Evolutionary conservation across 2,797 vertebrate species (phyloP).

Genomic region (Gastrophryne carolinensis): DNA sequence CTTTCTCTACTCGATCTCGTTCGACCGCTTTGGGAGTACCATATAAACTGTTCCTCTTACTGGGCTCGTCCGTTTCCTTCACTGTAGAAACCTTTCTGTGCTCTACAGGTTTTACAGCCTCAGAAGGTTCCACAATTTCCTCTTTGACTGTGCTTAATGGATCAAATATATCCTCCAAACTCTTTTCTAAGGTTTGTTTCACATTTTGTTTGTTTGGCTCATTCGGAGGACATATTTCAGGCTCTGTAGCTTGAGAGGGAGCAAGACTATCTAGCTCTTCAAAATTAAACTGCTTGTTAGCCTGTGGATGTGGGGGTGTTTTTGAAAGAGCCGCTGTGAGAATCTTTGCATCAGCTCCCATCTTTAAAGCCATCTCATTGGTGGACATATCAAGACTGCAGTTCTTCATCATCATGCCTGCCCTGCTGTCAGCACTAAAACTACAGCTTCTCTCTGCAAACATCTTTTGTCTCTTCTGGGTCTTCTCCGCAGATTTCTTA

Average conservation of each 20-base stretch:
- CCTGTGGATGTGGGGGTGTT: slow-evolving; percentile 61
- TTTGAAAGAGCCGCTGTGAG: slow-evolving; percentile 81
- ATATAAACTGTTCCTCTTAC: slow-evolving; percentile 70
- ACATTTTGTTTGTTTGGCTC: not conserved
- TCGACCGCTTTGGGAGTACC: slow-evolving; percentile 71
- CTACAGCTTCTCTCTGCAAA: slow-evolving; percentile 92
- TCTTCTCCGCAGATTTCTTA: slow-evolving; percentile 66
- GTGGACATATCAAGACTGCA: slow-evolving; percentile 78
- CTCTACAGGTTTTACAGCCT: slow-evolving; percentile 31
- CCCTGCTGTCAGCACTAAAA: slow-evolving; percentile 88
- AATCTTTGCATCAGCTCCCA: slow-evolving; percentile 95
- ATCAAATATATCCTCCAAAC: not conserved
- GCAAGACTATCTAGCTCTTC: slow-evolving; percentile 64
- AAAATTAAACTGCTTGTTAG: slow-evolving; percentile 63
- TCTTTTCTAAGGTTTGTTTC: slow-evolving; percentile 42
- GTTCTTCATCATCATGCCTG: slow-evolving; percentile 88
- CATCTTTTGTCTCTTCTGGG: slow-evolving; percentile 80
- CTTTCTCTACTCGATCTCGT: slow-evolving; percentile 85
- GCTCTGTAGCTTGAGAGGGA: slow-evolving; percentile 55
- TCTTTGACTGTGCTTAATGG: slow-evolving; percentile 51
- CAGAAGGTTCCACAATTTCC: slow-evolving; percentile 46
- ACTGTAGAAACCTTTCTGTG: slow-evolving; percentile 50
- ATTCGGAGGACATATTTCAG: slow-evolving; percentile 18
- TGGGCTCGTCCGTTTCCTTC: slow-evolving; percentile 52
- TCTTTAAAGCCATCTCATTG: slow-evolving; percentile 85